A percentile compares a stretch with the other conserved stretches of the same genome.
These are phyloP conservation scores for Nothura maculosa DNA, from an alignment of 2,797 vertebrate genomes.

Conservation along the genomic window DNA sequence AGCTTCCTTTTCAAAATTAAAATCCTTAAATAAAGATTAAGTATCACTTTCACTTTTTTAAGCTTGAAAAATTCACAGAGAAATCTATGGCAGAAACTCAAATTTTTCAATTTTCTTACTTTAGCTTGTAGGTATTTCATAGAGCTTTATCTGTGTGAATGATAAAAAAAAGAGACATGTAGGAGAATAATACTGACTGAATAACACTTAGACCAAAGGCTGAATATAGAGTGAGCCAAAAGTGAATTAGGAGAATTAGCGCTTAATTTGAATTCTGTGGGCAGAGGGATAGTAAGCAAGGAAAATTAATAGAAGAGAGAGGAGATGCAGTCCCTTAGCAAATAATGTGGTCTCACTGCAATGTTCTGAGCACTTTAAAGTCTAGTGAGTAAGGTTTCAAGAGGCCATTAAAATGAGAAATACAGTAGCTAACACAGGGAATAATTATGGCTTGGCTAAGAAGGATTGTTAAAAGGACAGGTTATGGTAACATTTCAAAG, in stretches of 20 bases:
- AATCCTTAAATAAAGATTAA: background rate
- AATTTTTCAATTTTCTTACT: background rate
- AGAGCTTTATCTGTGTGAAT: background rate
- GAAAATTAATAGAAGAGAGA: background rate
- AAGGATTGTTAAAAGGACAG: background rate
- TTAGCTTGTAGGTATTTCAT: background rate
- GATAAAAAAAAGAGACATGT: background rate
- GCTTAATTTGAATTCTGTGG: background rate
- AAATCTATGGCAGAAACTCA: background rate
- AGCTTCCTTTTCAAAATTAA: background rate
- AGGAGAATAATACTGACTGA: background rate
- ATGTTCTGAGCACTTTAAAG: background rate
- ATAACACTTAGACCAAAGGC: background rate
- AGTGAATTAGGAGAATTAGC: background rate
- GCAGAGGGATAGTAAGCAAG: background rate
- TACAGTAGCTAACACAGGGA: constrained; percentile 6
- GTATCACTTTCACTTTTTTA: background rate
- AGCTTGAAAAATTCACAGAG: background rate
- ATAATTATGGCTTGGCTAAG: constrained; percentile 8
- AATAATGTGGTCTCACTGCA: background rate
- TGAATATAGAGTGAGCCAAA: background rate
- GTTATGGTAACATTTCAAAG: background rate
- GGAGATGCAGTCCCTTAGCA: background rate
- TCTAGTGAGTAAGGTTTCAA: background rate
- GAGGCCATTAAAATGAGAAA: background rate